Percentiles rank a stretch among this genome's conserved stretches.
Conservation (phyloP, 2,113 vertebrate species). For the Chamaetylas fuelleborni region DNA sequence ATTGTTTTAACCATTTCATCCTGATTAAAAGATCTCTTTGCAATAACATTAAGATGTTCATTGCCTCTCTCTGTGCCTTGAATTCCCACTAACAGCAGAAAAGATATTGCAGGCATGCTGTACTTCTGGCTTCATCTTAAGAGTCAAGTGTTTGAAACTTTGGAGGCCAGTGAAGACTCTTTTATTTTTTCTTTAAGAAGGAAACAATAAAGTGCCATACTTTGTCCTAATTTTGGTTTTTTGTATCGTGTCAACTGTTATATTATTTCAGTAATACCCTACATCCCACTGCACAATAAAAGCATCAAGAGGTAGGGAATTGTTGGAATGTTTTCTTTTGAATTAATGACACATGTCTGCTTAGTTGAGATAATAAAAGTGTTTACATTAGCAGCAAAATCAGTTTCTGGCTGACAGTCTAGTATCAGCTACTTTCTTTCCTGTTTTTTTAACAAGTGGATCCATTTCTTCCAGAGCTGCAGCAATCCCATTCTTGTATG, state of each 20-base stretch:
- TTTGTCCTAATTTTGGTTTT: background rate
- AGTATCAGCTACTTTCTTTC: background rate
- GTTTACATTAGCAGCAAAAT: constrained; percentile 35
- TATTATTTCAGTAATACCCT: background rate
- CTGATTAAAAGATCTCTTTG: background rate
- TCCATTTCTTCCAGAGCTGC: constrained; percentile 30
- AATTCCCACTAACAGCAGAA: background rate
- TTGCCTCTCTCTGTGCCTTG: background rate
- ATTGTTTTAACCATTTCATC: background rate
- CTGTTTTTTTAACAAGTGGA: background rate
- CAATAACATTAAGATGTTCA: background rate
- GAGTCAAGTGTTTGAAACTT: background rate
- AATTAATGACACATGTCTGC: constrained; percentile 51
- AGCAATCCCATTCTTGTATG: constrained; percentile 38
- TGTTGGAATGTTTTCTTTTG: background rate
- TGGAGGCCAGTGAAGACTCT: background rate
- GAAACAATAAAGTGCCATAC: background rate
- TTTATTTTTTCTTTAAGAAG: background rate
- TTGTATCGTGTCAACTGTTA: background rate
- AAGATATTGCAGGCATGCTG: background rate
- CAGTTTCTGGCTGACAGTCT: constrained; percentile 42
- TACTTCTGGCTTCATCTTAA: background rate
- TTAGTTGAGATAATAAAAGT: constrained; percentile 61
- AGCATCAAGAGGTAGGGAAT: background rate
- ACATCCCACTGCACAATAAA: background rate